Evolutionary conservation across 2,888 invertebrate genomes (phyloP), one percentile per base, ranked within the genome.

Genomic region (Pogonocherus hispidulus): DNA sequence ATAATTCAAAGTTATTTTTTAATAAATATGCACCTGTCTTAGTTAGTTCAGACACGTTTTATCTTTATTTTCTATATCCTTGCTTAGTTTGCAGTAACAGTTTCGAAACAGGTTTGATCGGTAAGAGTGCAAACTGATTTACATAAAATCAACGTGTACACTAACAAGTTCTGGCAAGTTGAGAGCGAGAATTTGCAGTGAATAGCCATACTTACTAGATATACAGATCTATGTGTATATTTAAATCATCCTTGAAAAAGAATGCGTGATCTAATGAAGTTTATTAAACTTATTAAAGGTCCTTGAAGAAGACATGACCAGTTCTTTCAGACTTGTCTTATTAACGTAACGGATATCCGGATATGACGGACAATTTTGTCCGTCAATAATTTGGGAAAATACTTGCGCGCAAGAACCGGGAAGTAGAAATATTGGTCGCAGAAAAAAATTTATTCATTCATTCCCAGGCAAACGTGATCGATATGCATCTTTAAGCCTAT

Each of bases 361-460:
- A 59, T 27, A 18, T 32, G 44, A 57, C 44, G 16, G 47, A 46
- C 19, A 47, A 52, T 32, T 52, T 32, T 32, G 32, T 49, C 49
- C 22, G 32, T 27, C 32, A 32, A 8, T 52, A 52, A 46, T 59
- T 59, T 59, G 59, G 47, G 59, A 59, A 59, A 57, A 57, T 57
- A 49, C 47, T 59, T 27, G 18, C 9, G 23, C 23, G 47, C 57
- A 27, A 46, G 32, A 18, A 47, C 47, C 35, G 47, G 47, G 47
- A 59, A 59, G 47, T 59, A 14, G 22, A 41, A 32, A 32, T 57
- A 57, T 57, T 57, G 57, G 44, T 41, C 44, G 19, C 41, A 22
- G 32, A 59, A 46, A 59, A 57, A 47, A 57, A 57, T 20, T 14
- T 14, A 20, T 19, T 41, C 18, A 5, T 35, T 52, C 52, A 32